Base-by-base conservation (phyloP, 64 coral and sea anemone species). In the Montipora efflorescens region DNA sequence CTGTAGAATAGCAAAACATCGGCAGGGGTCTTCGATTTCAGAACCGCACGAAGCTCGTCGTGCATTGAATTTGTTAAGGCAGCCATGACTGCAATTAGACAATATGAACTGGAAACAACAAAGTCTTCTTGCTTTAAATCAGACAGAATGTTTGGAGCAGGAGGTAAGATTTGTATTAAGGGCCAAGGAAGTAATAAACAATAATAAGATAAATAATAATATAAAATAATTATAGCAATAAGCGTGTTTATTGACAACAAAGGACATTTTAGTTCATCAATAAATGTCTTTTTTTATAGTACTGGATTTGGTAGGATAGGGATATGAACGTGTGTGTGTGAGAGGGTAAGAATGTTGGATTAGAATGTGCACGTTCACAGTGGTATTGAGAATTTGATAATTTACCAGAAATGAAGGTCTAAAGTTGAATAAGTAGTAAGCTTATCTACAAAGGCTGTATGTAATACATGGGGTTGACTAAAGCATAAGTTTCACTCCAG, bases 51-150 rank as follows among this genome's bases (percentile, higher is more conserved):
- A 23, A 23, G 22, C 22, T 23, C 22, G 22, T 23, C 22, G 22
- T 93, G 87, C 78, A 51, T 87, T 78, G 83, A 74, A 45, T 92
- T 79, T 22, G 61, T 92, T 69, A 79, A 92, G 66, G 79, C 82
- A 83, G 90, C 90, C 79, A 92, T 92, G 90, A 19, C 72, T 83
- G 79, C 22, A 23, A 23, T 23, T 23, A 23, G 22, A 23, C 22
- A 23, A 23, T 23, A 23, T 23, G 22, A 23, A 69, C 90, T 82
- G 69, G 90, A 92, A 92, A 92, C 90, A 46, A 92, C 89, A 90
- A 90, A 90, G 64, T 90, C 67, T 62, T 90, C 89, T 81, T 90
- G 89, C 13, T 90, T 78, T 90, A 90, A 90, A 90, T 90, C 89
- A 45, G 89, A 90, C 77, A 90, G 79, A 76, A 76, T 76, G 74